A percentile compares a stretch with the other conserved stretches of the same genome.
phyloP scores from a whole-genome alignment of 30 jellyfish, hydroid and myxozoan species.

The Kudoa iwatai region DNA sequence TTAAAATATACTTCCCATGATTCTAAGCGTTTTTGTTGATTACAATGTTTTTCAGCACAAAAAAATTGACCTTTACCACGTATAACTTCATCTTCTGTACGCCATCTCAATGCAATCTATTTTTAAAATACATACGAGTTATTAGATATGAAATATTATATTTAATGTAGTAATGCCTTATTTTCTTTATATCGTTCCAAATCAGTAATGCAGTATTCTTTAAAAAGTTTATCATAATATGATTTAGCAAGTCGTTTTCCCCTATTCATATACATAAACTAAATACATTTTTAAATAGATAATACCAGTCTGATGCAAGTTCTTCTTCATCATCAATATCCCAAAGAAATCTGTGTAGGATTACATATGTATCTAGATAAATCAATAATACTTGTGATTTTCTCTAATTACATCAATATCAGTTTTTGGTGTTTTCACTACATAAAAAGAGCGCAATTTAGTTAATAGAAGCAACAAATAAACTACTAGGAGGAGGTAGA shows the following conservation, averaged over 20 bases:
- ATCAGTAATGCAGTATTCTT: conserved; percentile 82
- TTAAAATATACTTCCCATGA: conserved; percentile 62
- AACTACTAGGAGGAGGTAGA: too few species aligned
- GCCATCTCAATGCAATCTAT: conserved; percentile 90
- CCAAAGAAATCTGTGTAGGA: conserved; percentile 88
- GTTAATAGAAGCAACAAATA: too few species aligned
- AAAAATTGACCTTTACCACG: conserved; percentile 85
- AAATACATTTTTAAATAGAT: too few species aligned
- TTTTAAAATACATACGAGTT: too few species aligned
- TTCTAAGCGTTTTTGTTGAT: conserved; percentile 9
- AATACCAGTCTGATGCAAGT: conserved; percentile 1
- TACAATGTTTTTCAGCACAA: conserved; percentile 62
- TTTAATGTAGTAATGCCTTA: conserved; percentile 8
- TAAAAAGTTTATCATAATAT: conserved; percentile 62
- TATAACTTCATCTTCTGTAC: conserved; percentile 58
- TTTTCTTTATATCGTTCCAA: conserved; percentile 50
- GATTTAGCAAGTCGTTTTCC: conserved; percentile 43
- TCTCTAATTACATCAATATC: conserved; percentile 52
- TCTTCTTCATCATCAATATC: conserved; percentile 43
- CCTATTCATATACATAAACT: too few species aligned
- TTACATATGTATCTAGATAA: too few species aligned
- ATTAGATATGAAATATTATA: too few species aligned
- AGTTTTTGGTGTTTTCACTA: conserved; percentile 48
- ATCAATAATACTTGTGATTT: too few species aligned
- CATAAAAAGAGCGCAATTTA: too few species aligned